Evolutionary conservation across 2,888 invertebrate genomes (phyloP).

Genomic region (Phorcus lineatus): DNA sequence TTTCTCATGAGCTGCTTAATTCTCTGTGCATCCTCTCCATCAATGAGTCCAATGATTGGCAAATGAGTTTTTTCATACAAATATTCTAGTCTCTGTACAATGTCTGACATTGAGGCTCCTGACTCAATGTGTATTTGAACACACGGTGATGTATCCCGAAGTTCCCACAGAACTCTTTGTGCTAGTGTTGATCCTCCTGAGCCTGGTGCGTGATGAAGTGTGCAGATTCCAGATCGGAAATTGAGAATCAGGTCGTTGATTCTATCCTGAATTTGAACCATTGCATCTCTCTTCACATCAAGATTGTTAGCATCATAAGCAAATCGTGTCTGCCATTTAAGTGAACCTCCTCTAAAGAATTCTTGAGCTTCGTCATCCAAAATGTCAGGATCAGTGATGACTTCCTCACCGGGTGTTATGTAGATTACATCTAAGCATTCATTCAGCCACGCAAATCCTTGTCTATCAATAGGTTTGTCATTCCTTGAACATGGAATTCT

Average conservation of each 20-base stretch:
- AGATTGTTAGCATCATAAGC: constrained; percentile 37
- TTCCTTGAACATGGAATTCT: constrained; percentile 25
- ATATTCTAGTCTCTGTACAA: constrained; percentile 37
- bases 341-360: constrained; percentile 51
- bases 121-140: constrained; percentile 41
- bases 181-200: constrained; percentile 54
- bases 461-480: constrained; percentile 24
- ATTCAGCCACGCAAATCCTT: constrained; percentile 41
- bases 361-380: constrained; percentile 43
- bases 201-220: constrained; percentile 50
- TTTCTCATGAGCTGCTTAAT: constrained; percentile 34
- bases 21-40: constrained; percentile 51
- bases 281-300: constrained; percentile 46
- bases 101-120: constrained; percentile 32
- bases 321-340: constrained; percentile 52
- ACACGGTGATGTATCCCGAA: constrained; percentile 44
- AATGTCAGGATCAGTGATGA: constrained; percentile 25
- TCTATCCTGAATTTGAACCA: constrained; percentile 22
- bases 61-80: constrained; percentile 45
- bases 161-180: constrained; percentile 51
- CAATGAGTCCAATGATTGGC: constrained; percentile 47
- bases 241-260: constrained; percentile 28
- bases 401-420: constrained; percentile 28
- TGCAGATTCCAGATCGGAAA: constrained; percentile 40
- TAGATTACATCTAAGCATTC: constrained; percentile 49